Evolutionary conservation across 2,888 invertebrate genomes (phyloP), one percentile per base, ranked within the genome.

Genomic region (Acrocyrtus sp.): DNA sequence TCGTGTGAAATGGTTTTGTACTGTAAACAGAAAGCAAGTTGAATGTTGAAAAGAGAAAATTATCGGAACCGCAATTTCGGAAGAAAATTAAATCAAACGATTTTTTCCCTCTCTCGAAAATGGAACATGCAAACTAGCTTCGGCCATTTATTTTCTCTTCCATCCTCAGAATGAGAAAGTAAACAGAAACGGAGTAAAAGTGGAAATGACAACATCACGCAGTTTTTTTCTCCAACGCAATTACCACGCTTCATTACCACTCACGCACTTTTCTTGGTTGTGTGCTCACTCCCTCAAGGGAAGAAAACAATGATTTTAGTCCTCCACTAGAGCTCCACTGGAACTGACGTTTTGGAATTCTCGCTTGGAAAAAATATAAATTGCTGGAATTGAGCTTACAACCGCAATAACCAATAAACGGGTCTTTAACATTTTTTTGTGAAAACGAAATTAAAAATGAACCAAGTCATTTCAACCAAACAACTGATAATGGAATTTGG

Each of bases 1-100:
- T 63, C 63, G 67, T 67, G 67, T 58, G 43, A 66, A 67, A 58
- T 39, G 58, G 43, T 27, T 24, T 12, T 54, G 34, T 56, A 29
- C 12, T 41, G 21, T 26, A 50, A 19, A 24, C 12, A 22, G 10
- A 26, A 12, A n/a, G 17, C 10, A 17, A 45, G 45, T 2, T 47
- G 47, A 21, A 27, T 17, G 22, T 43, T 54, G 12, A 43, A 19
- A 21, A 47, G 65, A 54, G 41, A 58, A 57, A 57, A 58, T 50
- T 67, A 50, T 26, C 48, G 50, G 27, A 22, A n/a, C n/a, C n/a
- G n/a, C n/a, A n/a, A n/a, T n/a, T n/a, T 54, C 34, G 34, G 54
- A 54, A 47, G 34, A 56, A 65, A 65, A 53, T 65, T 53, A 56
- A 65, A 56, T 66, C 54, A 47, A 24, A 24, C 26, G 19, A 19